phyloP scores from a whole-genome alignment of 2,888 invertebrate genomes.

The Drosophila rellima region DNA sequence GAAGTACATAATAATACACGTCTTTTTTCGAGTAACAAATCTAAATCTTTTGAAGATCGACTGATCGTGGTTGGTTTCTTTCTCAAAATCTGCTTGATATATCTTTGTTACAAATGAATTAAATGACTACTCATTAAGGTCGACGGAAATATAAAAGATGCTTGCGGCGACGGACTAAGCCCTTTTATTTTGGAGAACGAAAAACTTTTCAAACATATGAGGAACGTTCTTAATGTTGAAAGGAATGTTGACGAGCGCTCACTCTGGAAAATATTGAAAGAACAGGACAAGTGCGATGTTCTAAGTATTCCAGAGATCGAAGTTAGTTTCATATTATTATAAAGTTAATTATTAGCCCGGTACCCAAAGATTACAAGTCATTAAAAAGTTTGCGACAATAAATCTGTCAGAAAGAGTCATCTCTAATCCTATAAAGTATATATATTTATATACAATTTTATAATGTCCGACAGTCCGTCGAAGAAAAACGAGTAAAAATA shows the following conservation, averaged over 20 bases:
- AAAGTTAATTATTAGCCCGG: not conserved
- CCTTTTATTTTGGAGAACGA: conserved; percentile 78
- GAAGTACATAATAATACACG: conserved; percentile 74
- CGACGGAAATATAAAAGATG: conserved; percentile 77
- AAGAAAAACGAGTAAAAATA: no score
- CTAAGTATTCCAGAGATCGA: conserved; percentile 78
- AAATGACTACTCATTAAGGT: conserved; percentile 44
- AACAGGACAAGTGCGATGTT: conserved; percentile 79
- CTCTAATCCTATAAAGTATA: not conserved
- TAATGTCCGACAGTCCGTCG: no score
- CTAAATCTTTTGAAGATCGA: conserved; percentile 69
- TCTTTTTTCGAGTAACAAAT: conserved; percentile 77
- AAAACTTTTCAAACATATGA: conserved; percentile 65
- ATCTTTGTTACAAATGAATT: conserved; percentile 13
- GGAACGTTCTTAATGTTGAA: conserved; percentile 51
- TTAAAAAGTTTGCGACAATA: not conserved
- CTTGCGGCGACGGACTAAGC: conserved; percentile 72
- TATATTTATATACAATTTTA: not conserved
- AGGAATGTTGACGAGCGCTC: conserved; percentile 66
- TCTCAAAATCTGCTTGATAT: not conserved
- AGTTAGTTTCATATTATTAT: conserved; percentile 51
- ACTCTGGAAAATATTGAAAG: conserved; percentile 81
- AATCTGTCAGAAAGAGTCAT: not conserved
- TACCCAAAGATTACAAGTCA: not conserved
- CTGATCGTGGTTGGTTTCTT: conserved; percentile 69